These are phyloP conservation scores for Drosophila macrothrix DNA, from an alignment of 2,888 invertebrate genomes.

Conservation along the genomic window DNA sequence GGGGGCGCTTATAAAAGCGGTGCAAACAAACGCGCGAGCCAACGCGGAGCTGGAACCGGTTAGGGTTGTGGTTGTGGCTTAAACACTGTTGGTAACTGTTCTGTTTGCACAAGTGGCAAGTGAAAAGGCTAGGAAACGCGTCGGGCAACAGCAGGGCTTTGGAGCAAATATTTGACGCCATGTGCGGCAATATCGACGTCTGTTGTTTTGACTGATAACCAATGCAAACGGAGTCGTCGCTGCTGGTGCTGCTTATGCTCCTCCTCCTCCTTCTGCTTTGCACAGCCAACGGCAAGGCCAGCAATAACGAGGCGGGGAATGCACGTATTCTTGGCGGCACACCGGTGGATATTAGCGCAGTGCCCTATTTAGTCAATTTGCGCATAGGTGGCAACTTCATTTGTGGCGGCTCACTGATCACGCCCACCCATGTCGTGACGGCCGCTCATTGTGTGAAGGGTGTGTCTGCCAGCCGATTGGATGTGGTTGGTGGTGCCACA, in stretches of 20 bases:
- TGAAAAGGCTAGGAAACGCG: constrained; percentile 22
- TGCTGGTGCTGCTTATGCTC: constrained; percentile 24
- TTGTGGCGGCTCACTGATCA: constrained; percentile 82
- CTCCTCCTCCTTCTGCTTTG: constrained; percentile 32
- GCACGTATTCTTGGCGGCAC: constrained; percentile 76
- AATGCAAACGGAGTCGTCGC: constrained; percentile 39
- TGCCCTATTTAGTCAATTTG: constrained; percentile 77
- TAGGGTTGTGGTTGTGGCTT: constrained; percentile 1
- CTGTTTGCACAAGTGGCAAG: constrained; percentile 49
- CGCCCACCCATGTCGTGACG: constrained; percentile 76
- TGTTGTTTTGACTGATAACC: constrained; percentile 38
- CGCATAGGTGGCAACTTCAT: constrained; percentile 62
- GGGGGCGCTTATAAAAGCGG: constrained; percentile 57
- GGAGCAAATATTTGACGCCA: constrained; percentile 41
- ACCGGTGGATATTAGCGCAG: constrained; percentile 59
- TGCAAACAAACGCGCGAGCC: constrained; percentile 65
- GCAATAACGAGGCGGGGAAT: constrained; percentile 47
- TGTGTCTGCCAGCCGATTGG: constrained; percentile 48
- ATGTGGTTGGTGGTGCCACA: constrained; percentile 74
- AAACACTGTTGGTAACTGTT: background rate
- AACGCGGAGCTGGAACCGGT: constrained; percentile 47
- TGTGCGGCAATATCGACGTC: constrained; percentile 16
- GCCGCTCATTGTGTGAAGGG: constrained; percentile 82
- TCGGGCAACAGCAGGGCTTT: constrained; percentile 8
- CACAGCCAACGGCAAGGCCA: constrained; percentile 24